phyloP scores from a whole-genome alignment of 2,797 vertebrate genomes.

The Momotus momota region DNA sequence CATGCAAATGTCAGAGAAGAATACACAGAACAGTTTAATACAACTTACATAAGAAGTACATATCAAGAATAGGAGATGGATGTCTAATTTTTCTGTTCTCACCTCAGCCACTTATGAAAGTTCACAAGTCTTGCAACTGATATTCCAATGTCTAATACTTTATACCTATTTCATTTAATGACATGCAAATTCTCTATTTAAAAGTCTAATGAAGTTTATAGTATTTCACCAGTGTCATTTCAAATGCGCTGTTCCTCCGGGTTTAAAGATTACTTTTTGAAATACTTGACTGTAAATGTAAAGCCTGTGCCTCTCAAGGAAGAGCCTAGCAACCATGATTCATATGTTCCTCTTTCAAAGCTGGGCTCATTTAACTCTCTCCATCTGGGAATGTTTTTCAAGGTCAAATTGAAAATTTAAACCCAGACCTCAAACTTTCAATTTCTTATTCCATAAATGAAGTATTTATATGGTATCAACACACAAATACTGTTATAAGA shows the following conservation, averaged over 20 bases:
- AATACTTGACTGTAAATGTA: conserved; percentile 23
- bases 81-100: background rate
- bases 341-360: conserved; percentile 43
- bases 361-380: conserved; percentile 42
- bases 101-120: background rate
- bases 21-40: background rate
- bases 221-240: conserved; percentile 10
- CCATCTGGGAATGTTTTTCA: conserved; percentile 52
- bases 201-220: conserved; percentile 41
- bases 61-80: background rate
- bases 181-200: background rate
- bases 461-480: background rate
- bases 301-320: background rate
- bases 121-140: background rate
- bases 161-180: background rate
- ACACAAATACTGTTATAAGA: background rate
- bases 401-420: conserved; percentile 40
- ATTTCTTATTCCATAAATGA: background rate
- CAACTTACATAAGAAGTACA: background rate
- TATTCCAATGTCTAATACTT: background rate
- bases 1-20: background rate
- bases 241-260: background rate
- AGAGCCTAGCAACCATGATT: conserved; percentile 35
- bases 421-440: background rate
- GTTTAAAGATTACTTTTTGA: conserved; percentile 21